These are phyloP conservation scores for Felis chaus DNA, from an alignment of 2,113 vertebrate species.

Conservation along the genomic window DNA sequence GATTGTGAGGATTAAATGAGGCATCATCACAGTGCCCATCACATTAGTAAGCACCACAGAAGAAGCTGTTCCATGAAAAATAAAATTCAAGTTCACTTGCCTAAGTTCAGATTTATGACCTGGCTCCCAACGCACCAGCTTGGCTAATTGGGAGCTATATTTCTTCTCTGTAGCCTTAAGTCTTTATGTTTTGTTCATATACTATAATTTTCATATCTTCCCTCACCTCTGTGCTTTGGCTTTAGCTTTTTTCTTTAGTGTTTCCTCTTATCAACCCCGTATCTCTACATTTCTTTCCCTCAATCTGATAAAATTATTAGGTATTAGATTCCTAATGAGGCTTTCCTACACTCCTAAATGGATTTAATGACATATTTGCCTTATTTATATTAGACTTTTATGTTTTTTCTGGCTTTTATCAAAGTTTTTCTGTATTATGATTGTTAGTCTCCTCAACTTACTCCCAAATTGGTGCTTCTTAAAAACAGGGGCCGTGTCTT, in stretches of 20 bases:
- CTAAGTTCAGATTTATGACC: neutral
- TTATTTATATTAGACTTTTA: neutral
- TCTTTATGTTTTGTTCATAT: neutral
- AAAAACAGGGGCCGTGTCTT: neutral
- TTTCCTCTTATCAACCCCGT: neutral
- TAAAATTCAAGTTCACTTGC: neutral
- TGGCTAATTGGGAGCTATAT: neutral
- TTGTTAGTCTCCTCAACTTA: neutral
- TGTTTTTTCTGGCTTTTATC: neutral
- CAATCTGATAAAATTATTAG: neutral
- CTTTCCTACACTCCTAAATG: neutral
- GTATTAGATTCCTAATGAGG: neutral
- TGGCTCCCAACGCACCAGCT: neutral
- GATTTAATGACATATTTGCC: neutral
- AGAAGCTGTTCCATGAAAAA: neutral
- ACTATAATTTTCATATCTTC: neutral
- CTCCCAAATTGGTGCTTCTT: neutral
- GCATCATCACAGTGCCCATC: neutral
- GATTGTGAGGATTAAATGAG: neutral
- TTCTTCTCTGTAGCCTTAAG: neutral
- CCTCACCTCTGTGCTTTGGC: neutral
- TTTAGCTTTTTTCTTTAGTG: neutral
- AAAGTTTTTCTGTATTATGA: neutral
- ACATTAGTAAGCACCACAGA: neutral
- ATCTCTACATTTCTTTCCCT: neutral